Percentiles rank a stretch among this genome's conserved stretches.
Evolutionary conservation across 2,888 invertebrate species (phyloP).

Genomic region (Xanthia icteritia): DNA sequence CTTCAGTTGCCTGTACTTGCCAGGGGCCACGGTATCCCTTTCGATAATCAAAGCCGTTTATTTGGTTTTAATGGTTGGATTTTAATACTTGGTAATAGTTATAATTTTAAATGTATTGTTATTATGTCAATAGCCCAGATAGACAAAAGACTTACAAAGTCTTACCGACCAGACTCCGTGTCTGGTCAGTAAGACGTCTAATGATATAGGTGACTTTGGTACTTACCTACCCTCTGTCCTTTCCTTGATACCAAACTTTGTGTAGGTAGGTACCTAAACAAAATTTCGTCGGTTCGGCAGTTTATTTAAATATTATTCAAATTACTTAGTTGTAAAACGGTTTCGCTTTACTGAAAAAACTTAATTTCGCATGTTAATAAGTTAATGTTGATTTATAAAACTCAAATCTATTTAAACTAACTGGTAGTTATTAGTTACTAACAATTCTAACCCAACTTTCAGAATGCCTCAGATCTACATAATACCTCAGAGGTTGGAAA

Average conservation of each 20-base stretch:
- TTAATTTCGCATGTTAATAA: conserved; percentile 11
- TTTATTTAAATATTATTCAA: conserved; percentile 36
- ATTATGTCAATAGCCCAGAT: not conserved
- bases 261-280: not conserved
- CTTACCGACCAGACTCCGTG: too few relatives aligned
- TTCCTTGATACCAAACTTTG: conserved; percentile 8
- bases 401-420: conserved; percentile 4
- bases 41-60: too few relatives aligned
- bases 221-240: not conserved
- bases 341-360: conserved; percentile 7
- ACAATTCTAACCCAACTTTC: conserved; percentile 6
- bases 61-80: too few relatives aligned
- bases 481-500: conserved; percentile 16
- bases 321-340: conserved; percentile 22
- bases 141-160: too few relatives aligned
- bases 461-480: conserved; percentile 4
- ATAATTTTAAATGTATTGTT: not conserved
- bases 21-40: too few relatives aligned
- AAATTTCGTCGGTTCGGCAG: not conserved
- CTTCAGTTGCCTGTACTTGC: too few relatives aligned
- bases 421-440: not conserved
- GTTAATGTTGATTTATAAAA: conserved; percentile 12
- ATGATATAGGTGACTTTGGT: not conserved
- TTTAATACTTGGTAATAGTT: not conserved
- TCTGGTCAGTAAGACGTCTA: too few relatives aligned